Base-by-base conservation (phyloP, 2,113 vertebrate species). In the Psittacula cyanocephala region DNA sequence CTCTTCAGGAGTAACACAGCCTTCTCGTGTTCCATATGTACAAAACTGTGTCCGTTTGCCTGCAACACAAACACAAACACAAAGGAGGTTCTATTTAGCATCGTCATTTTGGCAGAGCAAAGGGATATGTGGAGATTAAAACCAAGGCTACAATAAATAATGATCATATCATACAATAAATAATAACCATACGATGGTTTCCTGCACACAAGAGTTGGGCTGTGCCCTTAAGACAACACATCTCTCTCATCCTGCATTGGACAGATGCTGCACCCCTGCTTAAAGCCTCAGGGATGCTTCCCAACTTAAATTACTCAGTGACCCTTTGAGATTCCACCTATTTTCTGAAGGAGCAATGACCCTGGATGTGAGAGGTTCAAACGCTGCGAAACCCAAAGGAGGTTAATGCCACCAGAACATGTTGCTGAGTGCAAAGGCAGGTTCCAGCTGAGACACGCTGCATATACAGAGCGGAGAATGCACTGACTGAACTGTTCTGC, bases 11-110 rank as follows among this genome's bases (percentile, higher is more conserved):
- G 98, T 97, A 99, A 98, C 92, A 99, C 99, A 96, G 99, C 99
- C 86, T 99, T 99, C 98, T 99, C 99, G 35, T 99, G 99, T 98
- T 99, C 99, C 99, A 99, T 98, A 98, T 99, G 99, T 97, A 99
- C 98, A 99, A 99, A 99, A 98, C 98, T 99, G 98, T 99, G 99
- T 98, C 99, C 99, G 16, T 99, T 99, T 86, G 99, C 99, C 99
- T 99, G 99, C 75, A 99, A 99, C 67, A 98, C 96, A 99, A 97
- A 99, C 67, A 98, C 96, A 99, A 97, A 98, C 96, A 98, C 71
- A 93, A 20, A 53, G 41, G 37, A 89, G 84, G 33, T 10, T 7
- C 46, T 29, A 1, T 6, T 44, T 2, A 44, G 50, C 3, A n/a
- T 2, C n/a, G n/a, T 13, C 49, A 1, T 50, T 24, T 28, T 2